Evolutionary conservation across 2,888 invertebrate genomes (phyloP).

Genomic region (Pristionchus entomophagus): DNA sequence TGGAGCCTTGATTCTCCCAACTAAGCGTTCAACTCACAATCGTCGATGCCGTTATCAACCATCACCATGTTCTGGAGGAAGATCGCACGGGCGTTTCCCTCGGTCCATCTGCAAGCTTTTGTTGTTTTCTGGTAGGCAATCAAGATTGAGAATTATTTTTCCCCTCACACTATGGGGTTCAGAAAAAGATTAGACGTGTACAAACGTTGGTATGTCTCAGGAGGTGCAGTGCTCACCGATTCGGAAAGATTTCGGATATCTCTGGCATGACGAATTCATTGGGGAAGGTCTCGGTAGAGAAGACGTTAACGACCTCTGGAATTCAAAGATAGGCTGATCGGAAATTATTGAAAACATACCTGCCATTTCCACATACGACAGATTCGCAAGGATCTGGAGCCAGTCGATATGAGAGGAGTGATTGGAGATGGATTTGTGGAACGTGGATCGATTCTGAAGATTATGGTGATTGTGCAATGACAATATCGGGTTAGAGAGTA

Average conservation of each 20-base stretch:
- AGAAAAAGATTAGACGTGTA: neutral
- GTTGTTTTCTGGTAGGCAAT: no score
- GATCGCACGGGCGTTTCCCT: neutral
- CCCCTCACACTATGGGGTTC: neutral
- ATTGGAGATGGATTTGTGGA: neutral
- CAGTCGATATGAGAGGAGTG: neutral
- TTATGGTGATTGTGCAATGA: neutral
- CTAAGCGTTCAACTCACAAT: neutral
- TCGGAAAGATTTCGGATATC: neutral
- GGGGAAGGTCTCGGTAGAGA: neutral
- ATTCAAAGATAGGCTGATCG: no score
- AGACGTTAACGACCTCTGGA: neutral
- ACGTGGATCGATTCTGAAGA: neutral
- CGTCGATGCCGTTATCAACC: neutral
- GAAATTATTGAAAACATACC: no score
- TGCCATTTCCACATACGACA: no score
- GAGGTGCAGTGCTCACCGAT: no score
- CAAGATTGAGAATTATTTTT: no score
- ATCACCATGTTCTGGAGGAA: neutral
- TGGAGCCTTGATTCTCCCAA: no score
- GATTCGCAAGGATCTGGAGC: neutral
- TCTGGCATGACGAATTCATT: neutral
- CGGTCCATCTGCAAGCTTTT: neutral
- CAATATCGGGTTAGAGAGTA: no score
- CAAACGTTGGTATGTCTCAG: no score